Conservation (phyloP, 2,888 invertebrate species). For the Tipula unca region DNA sequence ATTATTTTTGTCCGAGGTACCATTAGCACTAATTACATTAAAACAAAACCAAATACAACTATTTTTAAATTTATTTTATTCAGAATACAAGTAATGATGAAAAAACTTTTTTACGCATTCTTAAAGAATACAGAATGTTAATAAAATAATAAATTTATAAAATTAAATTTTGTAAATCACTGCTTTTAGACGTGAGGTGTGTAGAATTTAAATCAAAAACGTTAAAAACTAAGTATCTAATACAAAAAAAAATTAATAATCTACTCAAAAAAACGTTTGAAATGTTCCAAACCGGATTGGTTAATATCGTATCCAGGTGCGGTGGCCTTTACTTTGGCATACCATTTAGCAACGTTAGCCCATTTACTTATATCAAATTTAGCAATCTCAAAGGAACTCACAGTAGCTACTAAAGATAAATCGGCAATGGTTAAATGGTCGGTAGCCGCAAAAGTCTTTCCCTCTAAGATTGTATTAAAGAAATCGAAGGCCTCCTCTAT, state of each 20-base stretch:
- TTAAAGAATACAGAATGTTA: neutral
- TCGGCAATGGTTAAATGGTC: slow-evolving; percentile 69
- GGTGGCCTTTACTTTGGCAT: slow-evolving; percentile 47
- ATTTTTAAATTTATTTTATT: neutral
- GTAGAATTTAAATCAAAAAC: neutral
- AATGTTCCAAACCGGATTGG: slow-evolving; percentile 48
- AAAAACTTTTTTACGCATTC: neutral
- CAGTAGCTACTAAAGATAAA: slow-evolving; percentile 55
- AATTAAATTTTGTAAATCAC: neutral
- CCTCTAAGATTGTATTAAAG: slow-evolving; percentile 63
- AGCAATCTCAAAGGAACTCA: slow-evolving; percentile 61
- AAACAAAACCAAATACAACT: too few species aligned
- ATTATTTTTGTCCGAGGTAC: too few species aligned
- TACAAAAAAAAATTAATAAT: neutral
- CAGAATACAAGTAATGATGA: neutral
- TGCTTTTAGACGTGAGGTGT: neutral
- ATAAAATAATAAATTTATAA: neutral
- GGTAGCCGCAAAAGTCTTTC: slow-evolving; percentile 63
- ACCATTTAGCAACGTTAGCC: slow-evolving; percentile 59
- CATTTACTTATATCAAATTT: slow-evolving; percentile 59
- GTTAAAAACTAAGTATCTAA: neutral
- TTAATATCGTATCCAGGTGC: slow-evolving; percentile 53
- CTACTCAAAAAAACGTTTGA: slow-evolving; percentile 35
- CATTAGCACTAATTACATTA: too few species aligned
- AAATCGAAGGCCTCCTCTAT: slow-evolving; percentile 59